phyloP scores from a whole-genome alignment of 1,140 invertebrate genomes.

The Heliconius melpomene region DNA sequence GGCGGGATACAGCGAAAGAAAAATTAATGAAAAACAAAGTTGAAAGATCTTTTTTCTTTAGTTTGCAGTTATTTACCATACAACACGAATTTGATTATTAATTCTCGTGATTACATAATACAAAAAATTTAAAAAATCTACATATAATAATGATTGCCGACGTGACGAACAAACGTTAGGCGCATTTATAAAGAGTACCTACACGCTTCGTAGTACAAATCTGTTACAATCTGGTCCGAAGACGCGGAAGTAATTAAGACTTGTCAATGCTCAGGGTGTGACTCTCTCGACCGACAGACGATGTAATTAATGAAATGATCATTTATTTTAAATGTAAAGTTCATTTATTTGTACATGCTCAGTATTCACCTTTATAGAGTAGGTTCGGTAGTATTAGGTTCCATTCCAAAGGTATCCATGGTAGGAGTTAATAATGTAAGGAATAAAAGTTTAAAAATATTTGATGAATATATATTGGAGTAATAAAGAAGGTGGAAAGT shows the following conservation, averaged over 20 bases:
- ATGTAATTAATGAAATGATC: conserved; percentile 20
- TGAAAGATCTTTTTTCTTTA: too few species aligned
- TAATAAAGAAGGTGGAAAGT: too few species aligned
- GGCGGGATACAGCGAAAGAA: too few species aligned
- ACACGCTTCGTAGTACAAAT: conserved; percentile 17
- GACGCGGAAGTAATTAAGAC: conserved; percentile 19
- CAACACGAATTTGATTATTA: background rate
- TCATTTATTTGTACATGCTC: background rate
- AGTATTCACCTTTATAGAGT: background rate
- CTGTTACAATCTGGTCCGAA: conserved; percentile 8
- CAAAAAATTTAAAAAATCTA: too few species aligned
- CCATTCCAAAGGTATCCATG: too few species aligned
- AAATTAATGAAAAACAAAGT: too few species aligned
- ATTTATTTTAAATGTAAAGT: conserved; percentile 13
- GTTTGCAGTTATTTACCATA: background rate
- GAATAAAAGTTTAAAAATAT: too few species aligned
- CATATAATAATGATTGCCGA: background rate
- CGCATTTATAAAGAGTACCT: background rate
- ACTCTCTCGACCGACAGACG: conserved; percentile 13
- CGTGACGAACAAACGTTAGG: background rate
- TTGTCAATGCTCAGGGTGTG: conserved; percentile 18
- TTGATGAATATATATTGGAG: too few species aligned
- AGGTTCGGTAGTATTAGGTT: background rate
- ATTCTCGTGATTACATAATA: too few species aligned
- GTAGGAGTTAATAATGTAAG: too few species aligned